Percentiles rank a stretch among this genome's conserved stretches.
Evolutionary conservation across 2,113 vertebrate species (phyloP).

Genomic region (Echinops telfairi): DNA sequence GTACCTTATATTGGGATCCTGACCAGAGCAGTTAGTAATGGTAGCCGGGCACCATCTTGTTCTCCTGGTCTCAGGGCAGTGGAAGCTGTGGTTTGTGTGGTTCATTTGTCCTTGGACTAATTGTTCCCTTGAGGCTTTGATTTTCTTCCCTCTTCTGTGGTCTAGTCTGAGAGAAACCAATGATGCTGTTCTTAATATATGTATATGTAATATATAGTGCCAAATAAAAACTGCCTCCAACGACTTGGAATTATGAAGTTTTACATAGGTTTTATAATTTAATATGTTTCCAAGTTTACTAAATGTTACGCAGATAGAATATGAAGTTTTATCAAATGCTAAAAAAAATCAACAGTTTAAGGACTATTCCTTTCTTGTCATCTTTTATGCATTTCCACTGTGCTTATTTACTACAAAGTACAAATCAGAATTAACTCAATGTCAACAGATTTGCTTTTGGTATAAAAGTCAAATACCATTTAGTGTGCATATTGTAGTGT

Average conservation of each 20-base stretch:
- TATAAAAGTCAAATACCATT: conserved; percentile 46
- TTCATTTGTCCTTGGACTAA: no score
- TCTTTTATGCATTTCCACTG: neutral
- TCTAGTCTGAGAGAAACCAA: no score
- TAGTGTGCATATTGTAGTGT: neutral
- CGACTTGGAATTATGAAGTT: neutral
- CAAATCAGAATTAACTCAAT: neutral
- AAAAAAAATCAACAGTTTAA: neutral
- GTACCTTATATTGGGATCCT: no score
- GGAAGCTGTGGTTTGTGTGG: no score
- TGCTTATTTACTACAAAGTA: conserved; percentile 32
- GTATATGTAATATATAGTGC: no score
- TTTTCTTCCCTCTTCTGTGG: no score
- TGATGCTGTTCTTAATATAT: no score
- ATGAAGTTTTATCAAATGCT: conserved; percentile 7
- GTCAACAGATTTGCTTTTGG: neutral
- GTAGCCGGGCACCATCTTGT: no score
- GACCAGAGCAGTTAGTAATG: no score
- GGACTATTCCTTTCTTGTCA: conserved; percentile 11
- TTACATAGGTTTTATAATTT: conserved; percentile 2
- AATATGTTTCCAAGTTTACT: conserved; percentile 28
- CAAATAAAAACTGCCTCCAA: neutral
- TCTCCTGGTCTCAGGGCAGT: no score
- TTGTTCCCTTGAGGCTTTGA: no score
- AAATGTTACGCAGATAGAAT: conserved; percentile 33